phyloP scores from a whole-genome alignment of 2,797 vertebrate species.

The Gambelia wislizenii region DNA sequence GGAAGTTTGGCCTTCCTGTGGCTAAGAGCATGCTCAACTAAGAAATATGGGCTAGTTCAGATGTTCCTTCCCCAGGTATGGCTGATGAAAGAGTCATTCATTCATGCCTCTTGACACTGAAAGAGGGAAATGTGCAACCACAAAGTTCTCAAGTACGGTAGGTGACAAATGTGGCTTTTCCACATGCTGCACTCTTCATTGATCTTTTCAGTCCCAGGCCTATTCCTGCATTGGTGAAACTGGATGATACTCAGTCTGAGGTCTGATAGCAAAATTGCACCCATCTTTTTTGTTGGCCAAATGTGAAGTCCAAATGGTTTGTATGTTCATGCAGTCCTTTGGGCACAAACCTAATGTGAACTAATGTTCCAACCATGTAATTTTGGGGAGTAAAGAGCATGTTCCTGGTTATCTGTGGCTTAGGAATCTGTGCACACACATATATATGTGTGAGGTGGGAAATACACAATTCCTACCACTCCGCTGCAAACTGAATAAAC shows the following conservation, averaged over 20 bases:
- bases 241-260: background rate
- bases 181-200: background rate
- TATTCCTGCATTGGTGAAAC: background rate
- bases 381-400: background rate
- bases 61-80: background rate
- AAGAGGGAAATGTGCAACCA: background rate
- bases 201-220: background rate
- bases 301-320: background rate
- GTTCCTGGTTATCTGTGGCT: background rate
- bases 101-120: background rate
- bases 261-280: background rate
- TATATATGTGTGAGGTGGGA: background rate
- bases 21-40: background rate
- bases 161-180: background rate
- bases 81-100: background rate
- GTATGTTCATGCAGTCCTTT: background rate
- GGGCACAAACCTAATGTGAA: background rate
- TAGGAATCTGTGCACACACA: background rate
- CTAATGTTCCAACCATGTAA: background rate
- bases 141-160: background rate
- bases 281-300: too few relatives aligned
- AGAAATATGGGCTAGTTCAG: background rate
- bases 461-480: background rate
- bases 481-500: background rate
- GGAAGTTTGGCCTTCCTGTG: constrained; percentile 31